phyloP scores from a whole-genome alignment of 2,888 invertebrate genomes.

The Lasioglossum marginatum region DNA sequence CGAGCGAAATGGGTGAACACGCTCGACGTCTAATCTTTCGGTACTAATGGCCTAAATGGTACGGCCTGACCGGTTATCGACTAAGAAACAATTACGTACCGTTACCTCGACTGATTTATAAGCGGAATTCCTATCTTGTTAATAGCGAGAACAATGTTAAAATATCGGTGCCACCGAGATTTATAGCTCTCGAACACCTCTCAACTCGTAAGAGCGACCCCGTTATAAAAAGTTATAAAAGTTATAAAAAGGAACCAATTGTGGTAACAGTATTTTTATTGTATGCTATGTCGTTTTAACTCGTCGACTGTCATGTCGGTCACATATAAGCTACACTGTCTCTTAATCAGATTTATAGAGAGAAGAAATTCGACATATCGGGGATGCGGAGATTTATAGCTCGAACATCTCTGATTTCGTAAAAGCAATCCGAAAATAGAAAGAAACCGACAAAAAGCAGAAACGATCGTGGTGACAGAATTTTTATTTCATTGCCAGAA shows the following conservation, averaged over 20 bases:
- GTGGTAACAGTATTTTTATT: not conserved
- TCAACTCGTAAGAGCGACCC: not conserved
- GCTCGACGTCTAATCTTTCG: not conserved
- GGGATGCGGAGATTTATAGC: not conserved
- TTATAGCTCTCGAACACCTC: not conserved
- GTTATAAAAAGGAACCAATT: not conserved
- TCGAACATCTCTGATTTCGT: not conserved
- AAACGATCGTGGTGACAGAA: too few relatives aligned
- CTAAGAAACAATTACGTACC: not conserved
- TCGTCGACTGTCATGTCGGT: not conserved
- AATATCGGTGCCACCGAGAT: not conserved
- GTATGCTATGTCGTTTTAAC: not conserved
- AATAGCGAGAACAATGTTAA: not conserved
- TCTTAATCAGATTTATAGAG: not conserved
- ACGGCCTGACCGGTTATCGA: not conserved
- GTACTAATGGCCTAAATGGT: constrained; percentile 7
- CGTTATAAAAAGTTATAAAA: too few relatives aligned
- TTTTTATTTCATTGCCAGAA: too few relatives aligned
- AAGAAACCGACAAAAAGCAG: too few relatives aligned
- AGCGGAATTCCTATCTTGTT: not conserved
- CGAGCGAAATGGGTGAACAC: not conserved
- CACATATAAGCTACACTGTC: not conserved
- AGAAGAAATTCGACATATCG: not conserved
- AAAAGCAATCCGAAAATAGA: too few relatives aligned
- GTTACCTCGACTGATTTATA: constrained; percentile 6